A percentile compares a stretch with the other conserved stretches of the same genome.
phyloP scores from a whole-genome alignment of 2,888 invertebrate species.

The Drosophila siamana region DNA sequence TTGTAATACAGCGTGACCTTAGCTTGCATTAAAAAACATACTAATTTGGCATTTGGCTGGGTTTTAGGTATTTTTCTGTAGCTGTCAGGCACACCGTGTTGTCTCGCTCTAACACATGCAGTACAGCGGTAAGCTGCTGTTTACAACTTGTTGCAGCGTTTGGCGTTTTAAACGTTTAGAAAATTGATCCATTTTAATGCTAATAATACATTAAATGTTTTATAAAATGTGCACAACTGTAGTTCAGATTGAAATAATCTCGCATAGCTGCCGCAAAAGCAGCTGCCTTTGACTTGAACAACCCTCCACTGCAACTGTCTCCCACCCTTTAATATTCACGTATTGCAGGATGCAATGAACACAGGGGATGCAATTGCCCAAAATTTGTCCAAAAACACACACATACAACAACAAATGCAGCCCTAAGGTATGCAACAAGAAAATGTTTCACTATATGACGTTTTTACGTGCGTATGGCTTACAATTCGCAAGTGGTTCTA shows the following conservation, averaged over 20 bases:
- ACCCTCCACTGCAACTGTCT: neutral
- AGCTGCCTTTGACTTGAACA: neutral
- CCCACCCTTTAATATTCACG: neutral
- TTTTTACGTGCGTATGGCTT: slow-evolving; percentile 28
- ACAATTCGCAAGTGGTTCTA: slow-evolving; percentile 72
- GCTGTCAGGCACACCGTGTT: neutral
- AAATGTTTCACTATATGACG: slow-evolving; percentile 19
- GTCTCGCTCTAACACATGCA: slow-evolving; percentile 27
- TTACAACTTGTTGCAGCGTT: slow-evolving; percentile 11
- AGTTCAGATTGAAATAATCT: neutral
- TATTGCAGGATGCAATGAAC: neutral
- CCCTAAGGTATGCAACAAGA: slow-evolving; percentile 56
- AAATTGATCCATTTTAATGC: neutral
- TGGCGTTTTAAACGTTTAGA: neutral
- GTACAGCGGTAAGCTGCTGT: neutral
- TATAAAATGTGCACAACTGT: neutral
- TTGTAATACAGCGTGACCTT: neutral
- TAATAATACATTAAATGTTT: neutral
- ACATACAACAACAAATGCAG: slow-evolving; percentile 23
- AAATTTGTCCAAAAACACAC: slow-evolving; percentile 3
- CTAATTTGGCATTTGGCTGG: neutral
- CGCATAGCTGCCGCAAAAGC: neutral
- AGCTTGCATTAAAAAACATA: neutral
- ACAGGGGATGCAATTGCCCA: slow-evolving; percentile 43
- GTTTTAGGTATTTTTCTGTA: slow-evolving; percentile 24